Evolutionary conservation across 2,113 vertebrate species (phyloP).

Genomic region (Hippocampus abdominalis): DNA sequence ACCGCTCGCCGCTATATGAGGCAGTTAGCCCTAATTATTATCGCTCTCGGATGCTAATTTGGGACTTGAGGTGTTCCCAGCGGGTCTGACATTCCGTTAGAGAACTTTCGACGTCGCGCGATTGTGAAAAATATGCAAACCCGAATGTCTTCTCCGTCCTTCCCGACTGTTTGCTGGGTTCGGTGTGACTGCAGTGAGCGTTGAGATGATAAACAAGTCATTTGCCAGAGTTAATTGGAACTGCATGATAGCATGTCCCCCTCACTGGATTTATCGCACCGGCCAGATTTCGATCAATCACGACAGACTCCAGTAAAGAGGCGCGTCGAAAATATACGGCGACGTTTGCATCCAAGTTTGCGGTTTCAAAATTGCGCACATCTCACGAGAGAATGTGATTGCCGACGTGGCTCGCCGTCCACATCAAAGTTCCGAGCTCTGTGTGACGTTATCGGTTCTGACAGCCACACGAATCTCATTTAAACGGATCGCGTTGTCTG

Average conservation of each 20-base stretch:
- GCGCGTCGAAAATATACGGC: neutral
- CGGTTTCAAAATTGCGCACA: neutral
- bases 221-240: conserved; percentile 22
- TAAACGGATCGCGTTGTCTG: neutral
- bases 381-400: neutral
- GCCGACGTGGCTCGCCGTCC: neutral
- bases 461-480: conserved; percentile 5
- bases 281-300: conserved; percentile 18
- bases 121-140: neutral
- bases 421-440: neutral
- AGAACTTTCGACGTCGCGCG: neutral
- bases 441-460: neutral
- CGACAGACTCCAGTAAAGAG: neutral
- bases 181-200: neutral
- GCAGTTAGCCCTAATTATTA: neutral
- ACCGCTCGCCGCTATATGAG: neutral
- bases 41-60: neutral
- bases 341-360: neutral
- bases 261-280: conserved; percentile 16
- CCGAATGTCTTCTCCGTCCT: neutral
- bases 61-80: neutral
- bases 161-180: conserved; percentile 3
- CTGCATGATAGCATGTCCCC: conserved; percentile 14
- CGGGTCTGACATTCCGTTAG: neutral
- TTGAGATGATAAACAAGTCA: conserved; percentile 21